Conservation (phyloP, 2,113 vertebrate species). For the Naja naja region DNA sequence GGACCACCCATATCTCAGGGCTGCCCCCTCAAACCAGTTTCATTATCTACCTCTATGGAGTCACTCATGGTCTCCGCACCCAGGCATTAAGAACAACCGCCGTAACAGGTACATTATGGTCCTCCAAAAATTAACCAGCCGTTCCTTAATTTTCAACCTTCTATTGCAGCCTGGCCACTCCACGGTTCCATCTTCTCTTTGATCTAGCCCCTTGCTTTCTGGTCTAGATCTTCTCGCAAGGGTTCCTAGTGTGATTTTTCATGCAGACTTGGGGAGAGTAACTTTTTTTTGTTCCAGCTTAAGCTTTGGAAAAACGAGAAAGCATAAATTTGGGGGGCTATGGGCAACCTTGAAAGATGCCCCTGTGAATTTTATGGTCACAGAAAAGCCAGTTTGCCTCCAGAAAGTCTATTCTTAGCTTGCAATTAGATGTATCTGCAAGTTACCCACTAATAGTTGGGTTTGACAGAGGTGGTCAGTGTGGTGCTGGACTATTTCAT, state of each 20-base stretch:
- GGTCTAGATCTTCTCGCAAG: constrained; percentile 12
- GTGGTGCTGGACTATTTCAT: background rate
- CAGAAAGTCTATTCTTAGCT: background rate
- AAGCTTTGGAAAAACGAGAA: background rate
- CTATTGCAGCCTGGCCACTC: constrained; percentile 44
- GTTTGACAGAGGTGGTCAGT: background rate
- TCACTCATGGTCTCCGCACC: constrained; percentile 74
- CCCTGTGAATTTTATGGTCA: background rate
- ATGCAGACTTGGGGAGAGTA: background rate
- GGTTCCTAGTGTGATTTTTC: background rate
- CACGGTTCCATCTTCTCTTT: constrained; percentile 47
- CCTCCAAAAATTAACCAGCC: constrained; percentile 38
- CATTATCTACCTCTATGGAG: constrained; percentile 90
- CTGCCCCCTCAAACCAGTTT: constrained; percentile 88
- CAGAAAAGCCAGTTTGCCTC: background rate
- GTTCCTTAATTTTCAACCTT: background rate
- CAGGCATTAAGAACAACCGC: constrained; percentile 81
- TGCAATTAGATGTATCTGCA: background rate
- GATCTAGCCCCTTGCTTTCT: background rate
- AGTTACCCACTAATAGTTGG: background rate
- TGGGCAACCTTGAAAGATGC: background rate
- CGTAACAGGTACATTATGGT: constrained; percentile 83
- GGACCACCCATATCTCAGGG: constrained; percentile 80
- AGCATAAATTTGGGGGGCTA: background rate
- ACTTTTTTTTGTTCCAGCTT: background rate